These are phyloP conservation scores for Linnaemya vulpina DNA, from an alignment of 2,888 invertebrate genomes.

Conservation along the genomic window DNA sequence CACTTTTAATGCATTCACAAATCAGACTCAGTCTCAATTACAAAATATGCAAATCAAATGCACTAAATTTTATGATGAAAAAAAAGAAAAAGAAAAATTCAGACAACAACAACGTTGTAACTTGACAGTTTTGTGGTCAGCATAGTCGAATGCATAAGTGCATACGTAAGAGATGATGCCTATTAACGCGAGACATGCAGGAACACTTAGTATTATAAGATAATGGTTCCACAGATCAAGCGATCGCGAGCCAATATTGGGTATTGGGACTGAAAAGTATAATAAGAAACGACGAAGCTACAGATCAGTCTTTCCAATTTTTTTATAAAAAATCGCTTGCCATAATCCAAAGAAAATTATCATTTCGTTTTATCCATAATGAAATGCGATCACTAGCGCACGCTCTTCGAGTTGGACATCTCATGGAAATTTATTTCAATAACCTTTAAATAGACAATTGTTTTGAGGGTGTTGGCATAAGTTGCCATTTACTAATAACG, in stretches of 20 bases:
- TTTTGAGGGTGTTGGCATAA: conserved; percentile 64
- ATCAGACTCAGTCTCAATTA: conserved; percentile 54
- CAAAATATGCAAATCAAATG: conserved; percentile 63
- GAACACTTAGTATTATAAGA: neutral
- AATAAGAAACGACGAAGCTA: neutral
- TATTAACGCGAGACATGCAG: neutral
- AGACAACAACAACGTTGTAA: conserved; percentile 3
- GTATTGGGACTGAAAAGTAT: neutral
- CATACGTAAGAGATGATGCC: neutral
- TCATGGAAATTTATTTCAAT: conserved; percentile 53
- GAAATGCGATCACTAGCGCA: neutral
- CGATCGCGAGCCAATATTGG: neutral
- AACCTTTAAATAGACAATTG: conserved; percentile 54
- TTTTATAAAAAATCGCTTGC: too few species aligned
- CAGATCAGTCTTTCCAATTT: too few species aligned
- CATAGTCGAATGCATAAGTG: neutral
- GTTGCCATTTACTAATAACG: conserved; percentile 46
- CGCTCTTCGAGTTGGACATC: conserved; percentile 18
- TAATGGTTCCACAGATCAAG: neutral
- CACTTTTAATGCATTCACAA: conserved; percentile 29
- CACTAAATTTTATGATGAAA: conserved; percentile 16
- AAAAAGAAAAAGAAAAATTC: neutral
- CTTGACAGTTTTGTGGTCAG: conserved; percentile 4
- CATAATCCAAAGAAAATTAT: neutral
- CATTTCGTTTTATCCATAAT: neutral